These are phyloP conservation scores for Aurelia coerulea DNA, from an alignment of 30 jellyfish, hydroid and myxozoan genomes.

Conservation along the genomic window DNA sequence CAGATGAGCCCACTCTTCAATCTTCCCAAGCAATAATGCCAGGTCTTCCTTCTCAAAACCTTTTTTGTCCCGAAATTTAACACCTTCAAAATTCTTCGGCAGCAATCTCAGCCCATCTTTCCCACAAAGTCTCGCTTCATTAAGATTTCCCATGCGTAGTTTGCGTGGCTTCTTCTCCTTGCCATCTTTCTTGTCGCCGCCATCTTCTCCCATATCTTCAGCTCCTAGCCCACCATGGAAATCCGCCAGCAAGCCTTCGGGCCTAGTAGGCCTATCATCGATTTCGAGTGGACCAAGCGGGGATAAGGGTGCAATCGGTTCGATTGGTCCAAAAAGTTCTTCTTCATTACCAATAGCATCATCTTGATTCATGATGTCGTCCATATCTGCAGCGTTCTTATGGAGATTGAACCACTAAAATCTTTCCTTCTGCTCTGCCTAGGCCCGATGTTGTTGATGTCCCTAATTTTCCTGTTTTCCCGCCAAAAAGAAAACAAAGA, in stretches of 20 bases:
- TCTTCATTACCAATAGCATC: conserved; percentile 31
- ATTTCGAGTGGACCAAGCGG: conserved; percentile 40
- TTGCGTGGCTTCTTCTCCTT: conserved; percentile 25
- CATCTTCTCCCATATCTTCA: neutral
- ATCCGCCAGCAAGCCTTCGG: conserved; percentile 1
- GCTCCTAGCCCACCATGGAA: conserved; percentile 3
- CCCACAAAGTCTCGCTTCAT: conserved; percentile 48
- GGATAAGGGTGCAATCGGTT: conserved; percentile 58
- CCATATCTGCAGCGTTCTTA: conserved; percentile 18
- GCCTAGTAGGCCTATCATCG: conserved; percentile 48
- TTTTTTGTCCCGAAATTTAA: conserved; percentile 39
- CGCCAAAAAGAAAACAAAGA: no score
- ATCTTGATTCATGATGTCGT: conserved; percentile 12
- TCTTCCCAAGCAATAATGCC: conserved; percentile 18
- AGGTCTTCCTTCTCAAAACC: conserved; percentile 56
- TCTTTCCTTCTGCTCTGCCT: no score
- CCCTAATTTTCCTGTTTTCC: no score
- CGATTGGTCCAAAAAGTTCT: conserved; percentile 28
- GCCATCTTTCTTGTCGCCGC: neutral
- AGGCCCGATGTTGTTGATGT: no score
- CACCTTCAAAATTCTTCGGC: conserved; percentile 20
- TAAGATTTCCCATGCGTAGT: conserved; percentile 10
- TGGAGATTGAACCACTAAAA: neutral
- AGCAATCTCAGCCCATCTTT: conserved; percentile 21
- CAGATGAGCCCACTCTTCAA: conserved; percentile 57